Percentiles rank a stretch among this genome's conserved stretches.
Evolutionary conservation across 1,140 invertebrate species (phyloP).

Genomic region (Macrobrachium rosenbergii): DNA sequence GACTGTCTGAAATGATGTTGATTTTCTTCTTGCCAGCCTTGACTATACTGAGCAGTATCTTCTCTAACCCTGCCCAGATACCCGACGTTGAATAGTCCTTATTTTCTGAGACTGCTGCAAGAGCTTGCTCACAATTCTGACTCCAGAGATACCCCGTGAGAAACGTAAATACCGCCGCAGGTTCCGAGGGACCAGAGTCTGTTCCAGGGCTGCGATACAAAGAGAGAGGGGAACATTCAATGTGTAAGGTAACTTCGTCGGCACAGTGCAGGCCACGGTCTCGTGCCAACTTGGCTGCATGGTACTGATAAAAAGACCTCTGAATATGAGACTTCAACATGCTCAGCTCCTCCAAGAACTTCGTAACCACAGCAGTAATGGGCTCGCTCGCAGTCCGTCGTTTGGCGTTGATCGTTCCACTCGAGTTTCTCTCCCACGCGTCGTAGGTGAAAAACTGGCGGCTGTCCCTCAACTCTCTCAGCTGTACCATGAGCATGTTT

Average conservation of each 20-base stretch:
- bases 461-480: slow-evolving; percentile 3
- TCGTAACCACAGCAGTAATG: slow-evolving; percentile 17
- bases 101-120: slow-evolving; percentile 20
- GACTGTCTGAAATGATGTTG: slow-evolving; percentile 33
- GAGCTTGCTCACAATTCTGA: not conserved
- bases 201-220: slow-evolving; percentile 2
- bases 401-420: slow-evolving; percentile 25
- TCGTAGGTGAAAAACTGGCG: slow-evolving; percentile 18
- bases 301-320: slow-evolving; percentile 17
- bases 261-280: slow-evolving; percentile 14
- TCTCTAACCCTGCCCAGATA: slow-evolving; percentile 28
- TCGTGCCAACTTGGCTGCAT: slow-evolving; percentile 16
- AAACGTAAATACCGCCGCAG: slow-evolving; percentile 10
- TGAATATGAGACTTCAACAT: slow-evolving; percentile 31
- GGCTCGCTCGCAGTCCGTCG: slow-evolving; percentile 20
- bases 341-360: slow-evolving; percentile 34
- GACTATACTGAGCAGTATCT: slow-evolving; percentile 28
- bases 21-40: slow-evolving; percentile 34
- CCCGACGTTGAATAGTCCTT: slow-evolving; percentile 30
- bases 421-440: slow-evolving; percentile 24
- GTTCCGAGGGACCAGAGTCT: slow-evolving; percentile 6
- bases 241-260: slow-evolving; percentile 35
- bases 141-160: slow-evolving; percentile 30
- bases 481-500: slow-evolving; percentile 14
- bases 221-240: slow-evolving; percentile 26